A percentile compares a stretch with the other conserved stretches of the same genome.
phyloP scores from a whole-genome alignment of 2,888 invertebrate genomes.

The Hydrotaea cyrtoneurina region DNA sequence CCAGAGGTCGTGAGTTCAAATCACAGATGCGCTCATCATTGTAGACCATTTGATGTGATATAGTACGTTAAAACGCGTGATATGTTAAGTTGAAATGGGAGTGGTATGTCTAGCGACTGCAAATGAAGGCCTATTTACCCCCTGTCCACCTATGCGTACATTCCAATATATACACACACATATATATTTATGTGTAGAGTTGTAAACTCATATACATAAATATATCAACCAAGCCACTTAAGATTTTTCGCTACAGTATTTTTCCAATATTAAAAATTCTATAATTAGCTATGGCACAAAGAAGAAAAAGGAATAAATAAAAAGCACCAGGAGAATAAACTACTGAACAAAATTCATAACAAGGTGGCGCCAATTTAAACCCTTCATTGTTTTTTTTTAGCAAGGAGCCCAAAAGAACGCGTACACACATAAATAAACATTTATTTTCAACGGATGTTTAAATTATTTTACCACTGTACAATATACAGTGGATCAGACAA shows the following conservation, averaged over 20 bases:
- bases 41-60: too few species aligned
- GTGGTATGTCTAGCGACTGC: too few species aligned
- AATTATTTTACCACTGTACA: background rate
- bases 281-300: slow-evolving; percentile 48
- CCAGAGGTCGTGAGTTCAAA: too few species aligned
- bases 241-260: slow-evolving; percentile 38
- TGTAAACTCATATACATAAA: background rate
- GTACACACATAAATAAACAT: background rate
- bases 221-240: slow-evolving; percentile 38
- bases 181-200: background rate
- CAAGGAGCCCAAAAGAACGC: background rate
- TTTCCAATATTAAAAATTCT: slow-evolving; percentile 22
- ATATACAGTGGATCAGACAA: background rate
- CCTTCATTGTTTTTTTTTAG: background rate
- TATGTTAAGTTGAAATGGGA: too few species aligned
- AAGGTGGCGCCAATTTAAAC: slow-evolving; percentile 51
- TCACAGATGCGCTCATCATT: too few species aligned
- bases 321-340: background rate
- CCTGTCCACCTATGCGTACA: too few species aligned
- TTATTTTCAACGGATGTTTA: background rate
- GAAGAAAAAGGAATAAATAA: background rate
- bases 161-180: background rate
- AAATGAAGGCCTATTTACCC: too few species aligned
- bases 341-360: slow-evolving; percentile 50
- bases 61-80: too few species aligned